Conservation (phyloP, 2,113 vertebrate genomes). For the Oryctolagus cuniculus region DNA sequence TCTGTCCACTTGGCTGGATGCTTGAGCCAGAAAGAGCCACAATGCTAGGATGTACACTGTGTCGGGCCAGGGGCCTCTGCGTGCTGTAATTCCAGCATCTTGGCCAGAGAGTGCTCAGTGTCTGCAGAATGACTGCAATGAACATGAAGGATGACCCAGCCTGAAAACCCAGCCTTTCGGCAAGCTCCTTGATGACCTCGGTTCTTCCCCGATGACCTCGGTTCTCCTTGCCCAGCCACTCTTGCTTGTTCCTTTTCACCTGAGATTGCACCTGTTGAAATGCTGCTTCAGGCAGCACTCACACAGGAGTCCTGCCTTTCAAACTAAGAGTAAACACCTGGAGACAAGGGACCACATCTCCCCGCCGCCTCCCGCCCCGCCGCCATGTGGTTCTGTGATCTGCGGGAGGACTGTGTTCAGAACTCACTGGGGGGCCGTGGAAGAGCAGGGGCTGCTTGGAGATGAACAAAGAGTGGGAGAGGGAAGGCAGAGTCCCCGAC, state of each 20-base stretch:
- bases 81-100: neutral
- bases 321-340: neutral
- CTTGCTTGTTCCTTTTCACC: neutral
- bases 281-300: neutral
- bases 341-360: neutral
- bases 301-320: neutral
- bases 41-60: neutral
- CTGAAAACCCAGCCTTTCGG: neutral
- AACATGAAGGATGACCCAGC: neutral
- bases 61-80: neutral
- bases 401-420: neutral
- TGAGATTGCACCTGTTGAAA: neutral
- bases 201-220: too few species aligned
- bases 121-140: neutral
- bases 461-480: rapidly evolving
- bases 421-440: too few species aligned
- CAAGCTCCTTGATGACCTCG: too few species aligned
- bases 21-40: neutral
- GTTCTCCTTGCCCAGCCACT: neutral
- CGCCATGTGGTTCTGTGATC: neutral
- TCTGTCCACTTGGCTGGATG: neutral
- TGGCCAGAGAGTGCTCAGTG: neutral
- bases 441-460: neutral
- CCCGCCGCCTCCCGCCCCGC: too few species aligned
- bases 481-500: rapidly evolving